Conservation (phyloP, 2,888 invertebrate genomes). For the Pristionchus japonicus region DNA sequence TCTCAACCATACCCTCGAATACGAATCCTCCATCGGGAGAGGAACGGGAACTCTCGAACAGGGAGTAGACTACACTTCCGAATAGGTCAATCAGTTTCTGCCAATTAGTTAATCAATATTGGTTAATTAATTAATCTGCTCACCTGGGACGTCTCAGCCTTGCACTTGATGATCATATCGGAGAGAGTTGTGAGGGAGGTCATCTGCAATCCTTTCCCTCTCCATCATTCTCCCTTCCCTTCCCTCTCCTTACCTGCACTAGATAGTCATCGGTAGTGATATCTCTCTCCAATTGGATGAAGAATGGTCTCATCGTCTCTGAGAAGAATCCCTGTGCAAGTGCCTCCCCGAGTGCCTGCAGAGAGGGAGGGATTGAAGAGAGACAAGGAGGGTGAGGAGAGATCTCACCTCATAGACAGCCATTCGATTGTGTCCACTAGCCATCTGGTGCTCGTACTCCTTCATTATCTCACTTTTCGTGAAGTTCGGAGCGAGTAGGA, state of each 20-base stretch:
- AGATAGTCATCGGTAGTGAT: slow-evolving; percentile 21
- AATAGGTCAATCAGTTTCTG: slow-evolving; percentile 42
- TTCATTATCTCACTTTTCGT: slow-evolving; percentile 17
- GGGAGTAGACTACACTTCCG: slow-evolving; percentile 3
- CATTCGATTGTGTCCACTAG: background rate
- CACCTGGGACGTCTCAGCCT: slow-evolving; percentile 7
- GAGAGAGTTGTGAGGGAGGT: slow-evolving; percentile 11
- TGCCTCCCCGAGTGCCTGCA: slow-evolving; percentile 37
- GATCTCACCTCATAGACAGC: slow-evolving; percentile 29
- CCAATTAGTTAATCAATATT: background rate
- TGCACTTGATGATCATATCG: slow-evolving; percentile 43
- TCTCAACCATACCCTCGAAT: background rate
- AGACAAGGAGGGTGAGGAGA: background rate
- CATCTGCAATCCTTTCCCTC: background rate
- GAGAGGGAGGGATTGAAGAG: background rate
- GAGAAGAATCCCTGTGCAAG: background rate
- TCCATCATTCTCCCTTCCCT: background rate
- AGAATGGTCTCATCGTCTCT: slow-evolving; percentile 19
- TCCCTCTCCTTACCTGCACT: slow-evolving; percentile 10
- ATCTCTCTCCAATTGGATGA: slow-evolving; percentile 12
- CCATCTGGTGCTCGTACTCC: slow-evolving; percentile 26
- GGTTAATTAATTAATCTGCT: background rate
- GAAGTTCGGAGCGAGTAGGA: background rate
- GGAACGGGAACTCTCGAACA: slow-evolving; percentile 12
- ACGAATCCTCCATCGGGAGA: slow-evolving; percentile 45